phyloP scores from a whole-genome alignment of 2,113 vertebrate species.

The Uropsilus gracilis region DNA sequence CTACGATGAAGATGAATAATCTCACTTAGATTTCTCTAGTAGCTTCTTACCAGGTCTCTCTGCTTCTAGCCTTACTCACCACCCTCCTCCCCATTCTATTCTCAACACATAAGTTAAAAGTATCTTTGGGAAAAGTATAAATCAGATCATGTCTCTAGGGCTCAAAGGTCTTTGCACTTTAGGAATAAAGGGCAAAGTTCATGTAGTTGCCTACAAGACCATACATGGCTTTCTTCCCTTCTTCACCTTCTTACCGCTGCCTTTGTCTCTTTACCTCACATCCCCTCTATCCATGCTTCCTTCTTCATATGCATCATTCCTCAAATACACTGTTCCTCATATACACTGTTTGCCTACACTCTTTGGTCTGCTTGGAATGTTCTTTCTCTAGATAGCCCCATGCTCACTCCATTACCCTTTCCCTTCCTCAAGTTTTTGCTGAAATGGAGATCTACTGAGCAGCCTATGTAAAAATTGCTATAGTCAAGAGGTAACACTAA shows the following conservation, averaged over 20 bases:
- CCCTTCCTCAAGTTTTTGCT: not conserved
- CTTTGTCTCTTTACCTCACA: not conserved
- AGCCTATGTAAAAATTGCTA: not conserved
- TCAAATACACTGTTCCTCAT: not conserved
- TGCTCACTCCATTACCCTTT: not conserved
- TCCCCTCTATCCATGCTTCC: not conserved
- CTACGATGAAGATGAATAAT: no score
- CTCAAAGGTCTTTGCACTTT: not conserved
- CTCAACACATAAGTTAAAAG: not conserved
- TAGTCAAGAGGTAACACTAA: not conserved
- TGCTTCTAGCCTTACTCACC: not conserved
- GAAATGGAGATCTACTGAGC: not conserved
- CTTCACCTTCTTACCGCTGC: not conserved
- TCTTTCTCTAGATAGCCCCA: not conserved
- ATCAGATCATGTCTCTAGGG: not conserved
- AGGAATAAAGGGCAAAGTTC: not conserved
- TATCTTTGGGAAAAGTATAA: not conserved
- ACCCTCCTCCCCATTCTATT: not conserved
- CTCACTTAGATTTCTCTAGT: not conserved
- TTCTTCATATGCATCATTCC: not conserved
- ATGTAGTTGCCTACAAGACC: not conserved
- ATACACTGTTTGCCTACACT: not conserved
- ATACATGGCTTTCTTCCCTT: no score
- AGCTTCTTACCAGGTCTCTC: not conserved
- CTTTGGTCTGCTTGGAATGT: not conserved